phyloP scores from a whole-genome alignment of 2,888 invertebrate species.

The Cephus pygmeus region DNA sequence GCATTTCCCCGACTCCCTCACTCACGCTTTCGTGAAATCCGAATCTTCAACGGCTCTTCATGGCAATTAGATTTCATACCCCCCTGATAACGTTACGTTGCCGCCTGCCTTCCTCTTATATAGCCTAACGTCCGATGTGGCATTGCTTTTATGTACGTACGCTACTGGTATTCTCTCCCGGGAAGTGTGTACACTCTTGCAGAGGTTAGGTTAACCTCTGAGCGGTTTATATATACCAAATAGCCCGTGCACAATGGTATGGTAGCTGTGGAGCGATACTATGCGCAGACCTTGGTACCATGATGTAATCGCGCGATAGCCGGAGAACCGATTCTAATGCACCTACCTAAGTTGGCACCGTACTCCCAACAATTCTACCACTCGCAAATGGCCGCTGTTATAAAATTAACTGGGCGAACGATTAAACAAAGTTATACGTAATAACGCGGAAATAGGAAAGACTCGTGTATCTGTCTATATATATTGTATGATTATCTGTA shows the following conservation, averaged over 20 bases:
- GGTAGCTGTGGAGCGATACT: slow-evolving; percentile 2
- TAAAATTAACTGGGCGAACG: not conserved
- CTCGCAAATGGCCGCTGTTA: not conserved
- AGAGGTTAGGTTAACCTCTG: too few relatives aligned
- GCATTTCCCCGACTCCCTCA: not conserved
- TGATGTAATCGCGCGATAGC: not conserved
- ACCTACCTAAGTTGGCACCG: slow-evolving; percentile 19
- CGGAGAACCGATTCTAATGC: not conserved
- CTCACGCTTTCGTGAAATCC: not conserved
- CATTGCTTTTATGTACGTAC: not conserved
- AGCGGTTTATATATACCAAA: too few relatives aligned
- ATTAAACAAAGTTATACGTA: not conserved
- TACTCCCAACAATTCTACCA: slow-evolving; percentile 14
- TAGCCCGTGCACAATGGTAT: not conserved
- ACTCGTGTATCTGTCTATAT: too few relatives aligned
- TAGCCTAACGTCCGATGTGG: not conserved
- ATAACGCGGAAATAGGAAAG: not conserved
- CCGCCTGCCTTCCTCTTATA: not conserved
- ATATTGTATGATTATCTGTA: not conserved
- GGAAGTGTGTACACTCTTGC: not conserved
- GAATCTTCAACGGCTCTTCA: not conserved
- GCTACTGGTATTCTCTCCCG: not conserved
- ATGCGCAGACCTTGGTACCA: not conserved
- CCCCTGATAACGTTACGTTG: not conserved
- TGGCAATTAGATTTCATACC: not conserved